Evolutionary conservation across 2,888 invertebrate species (phyloP).

Genomic region (Pseudococcus viburni): DNA sequence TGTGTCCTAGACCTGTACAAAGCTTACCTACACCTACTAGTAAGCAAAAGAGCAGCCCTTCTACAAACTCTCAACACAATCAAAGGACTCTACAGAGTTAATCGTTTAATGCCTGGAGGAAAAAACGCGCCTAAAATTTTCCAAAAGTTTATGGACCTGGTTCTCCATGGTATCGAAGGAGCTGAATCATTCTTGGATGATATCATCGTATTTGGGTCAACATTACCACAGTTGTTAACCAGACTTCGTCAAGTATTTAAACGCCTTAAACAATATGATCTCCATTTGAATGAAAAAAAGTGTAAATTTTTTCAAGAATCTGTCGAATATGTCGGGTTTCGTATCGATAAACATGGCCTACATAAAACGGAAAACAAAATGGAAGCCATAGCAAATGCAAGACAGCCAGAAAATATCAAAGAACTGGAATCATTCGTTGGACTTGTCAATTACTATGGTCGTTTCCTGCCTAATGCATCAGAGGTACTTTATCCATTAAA

Average conservation of each 20-base stretch:
- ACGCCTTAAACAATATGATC: not conserved
- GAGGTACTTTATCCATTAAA: conserved; percentile 41
- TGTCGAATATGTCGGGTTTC: conserved; percentile 63
- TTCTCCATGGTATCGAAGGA: conserved; percentile 69
- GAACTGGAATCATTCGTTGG: conserved; percentile 70
- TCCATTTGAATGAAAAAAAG: no score
- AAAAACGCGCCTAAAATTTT: conserved; percentile 69
- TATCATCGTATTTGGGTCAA: conserved; percentile 68
- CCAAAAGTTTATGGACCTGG: conserved; percentile 70
- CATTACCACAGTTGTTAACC: no score
- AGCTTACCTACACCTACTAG: conserved; percentile 61
- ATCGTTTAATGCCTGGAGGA: conserved; percentile 70
- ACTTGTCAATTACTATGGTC: conserved; percentile 69
- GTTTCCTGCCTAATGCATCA: no score
- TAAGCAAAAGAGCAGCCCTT: conserved; percentile 58
- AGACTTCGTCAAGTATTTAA: not conserved
- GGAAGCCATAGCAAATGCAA: no score
- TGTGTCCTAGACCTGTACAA: conserved; percentile 66
- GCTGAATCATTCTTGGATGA: conserved; percentile 70
- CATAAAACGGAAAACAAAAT: conserved; percentile 27
- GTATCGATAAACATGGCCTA: conserved; percentile 63
- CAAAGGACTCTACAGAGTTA: no score
- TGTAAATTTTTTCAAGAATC: conserved; percentile 64
- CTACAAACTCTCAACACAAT: conserved; percentile 68
- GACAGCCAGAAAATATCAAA: conserved; percentile 68